These are phyloP conservation scores for Phasia obesa DNA, from an alignment of 2,888 invertebrate genomes.

Conservation along the genomic window DNA sequence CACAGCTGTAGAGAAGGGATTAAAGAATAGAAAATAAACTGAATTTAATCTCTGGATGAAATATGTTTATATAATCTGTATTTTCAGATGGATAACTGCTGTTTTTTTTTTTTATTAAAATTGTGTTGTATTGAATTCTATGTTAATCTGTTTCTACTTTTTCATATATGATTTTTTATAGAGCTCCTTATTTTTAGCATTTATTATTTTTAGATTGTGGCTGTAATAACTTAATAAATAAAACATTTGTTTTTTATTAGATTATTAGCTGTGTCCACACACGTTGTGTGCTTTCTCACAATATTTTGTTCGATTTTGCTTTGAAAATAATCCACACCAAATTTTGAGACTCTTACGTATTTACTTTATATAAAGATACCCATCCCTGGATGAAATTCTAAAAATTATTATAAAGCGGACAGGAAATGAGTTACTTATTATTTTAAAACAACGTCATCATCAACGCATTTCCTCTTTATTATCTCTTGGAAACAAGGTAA, in stretches of 20 bases:
- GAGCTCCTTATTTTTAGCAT: constrained; percentile 23
- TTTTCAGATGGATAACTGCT: constrained; percentile 38
- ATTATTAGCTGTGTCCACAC: constrained; percentile 50
- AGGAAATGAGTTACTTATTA: too few species aligned
- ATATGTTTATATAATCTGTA: constrained; percentile 49
- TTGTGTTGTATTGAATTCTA: constrained; percentile 46
- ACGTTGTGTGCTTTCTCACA: too few species aligned
- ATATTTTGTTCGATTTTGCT: too few species aligned
- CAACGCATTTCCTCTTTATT: too few species aligned
- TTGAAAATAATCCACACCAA: too few species aligned
- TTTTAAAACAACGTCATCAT: too few species aligned
- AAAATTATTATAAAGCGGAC: too few species aligned
- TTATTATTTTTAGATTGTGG: constrained; percentile 33
- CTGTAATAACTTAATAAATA: constrained; percentile 40
- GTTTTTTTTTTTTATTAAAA: constrained; percentile 4
- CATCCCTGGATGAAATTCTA: too few species aligned
- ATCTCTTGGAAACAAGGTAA: too few species aligned
- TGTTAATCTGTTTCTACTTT: constrained; percentile 28
- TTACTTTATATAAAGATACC: too few species aligned
- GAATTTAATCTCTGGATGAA: constrained; percentile 63
- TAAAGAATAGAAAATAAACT: constrained; percentile 34
- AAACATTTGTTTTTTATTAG: constrained; percentile 66
- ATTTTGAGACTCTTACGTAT: too few species aligned
- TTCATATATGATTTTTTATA: too few species aligned
- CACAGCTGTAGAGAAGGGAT: constrained; percentile 28